Evolutionary conservation across 2,888 invertebrate genomes (phyloP).

Genomic region (Rhogogaster chlorosoma): DNA sequence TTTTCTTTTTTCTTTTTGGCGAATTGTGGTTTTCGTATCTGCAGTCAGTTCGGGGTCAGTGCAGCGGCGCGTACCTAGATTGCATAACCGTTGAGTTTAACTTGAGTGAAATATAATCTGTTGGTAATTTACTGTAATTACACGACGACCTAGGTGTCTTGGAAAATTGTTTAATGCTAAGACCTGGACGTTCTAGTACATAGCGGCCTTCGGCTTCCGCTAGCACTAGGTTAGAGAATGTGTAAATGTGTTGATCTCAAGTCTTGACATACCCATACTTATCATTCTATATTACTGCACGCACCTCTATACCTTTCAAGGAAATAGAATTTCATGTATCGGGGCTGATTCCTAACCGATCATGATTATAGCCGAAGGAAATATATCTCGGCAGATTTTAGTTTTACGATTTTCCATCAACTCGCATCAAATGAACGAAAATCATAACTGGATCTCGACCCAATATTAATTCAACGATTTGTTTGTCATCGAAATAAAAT

Average conservation of each 20-base stretch:
- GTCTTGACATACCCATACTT: not conserved
- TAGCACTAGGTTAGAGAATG: slow-evolving; percentile 21
- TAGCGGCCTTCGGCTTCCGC: slow-evolving; percentile 29
- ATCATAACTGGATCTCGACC: too few relatives aligned
- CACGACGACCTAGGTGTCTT: slow-evolving; percentile 40
- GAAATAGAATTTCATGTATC: slow-evolving; percentile 33
- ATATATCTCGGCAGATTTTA: not conserved
- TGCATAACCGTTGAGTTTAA: slow-evolving; percentile 31
- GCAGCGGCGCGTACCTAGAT: slow-evolving; percentile 18
- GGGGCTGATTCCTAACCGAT: slow-evolving; percentile 31
- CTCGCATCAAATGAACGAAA: too few relatives aligned
- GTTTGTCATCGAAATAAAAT: too few relatives aligned
- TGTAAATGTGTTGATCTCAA: slow-evolving; percentile 19
- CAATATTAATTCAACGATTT: too few relatives aligned
- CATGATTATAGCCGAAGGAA: slow-evolving; percentile 12
- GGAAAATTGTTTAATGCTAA: slow-evolving; percentile 40
- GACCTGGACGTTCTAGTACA: slow-evolving; percentile 35
- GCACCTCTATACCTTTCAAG: slow-evolving; percentile 19
- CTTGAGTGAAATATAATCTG: slow-evolving; percentile 47
- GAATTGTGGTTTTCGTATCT: slow-evolving; percentile 41
- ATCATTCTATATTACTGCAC: not conserved
- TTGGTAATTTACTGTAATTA: slow-evolving; percentile 40
- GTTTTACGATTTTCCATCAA: not conserved
- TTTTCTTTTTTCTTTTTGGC: not conserved
- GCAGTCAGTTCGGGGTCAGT: slow-evolving; percentile 35